Base-by-base conservation (phyloP, 2,797 vertebrate genomes). In the Luscinia megarhynchos region DNA sequence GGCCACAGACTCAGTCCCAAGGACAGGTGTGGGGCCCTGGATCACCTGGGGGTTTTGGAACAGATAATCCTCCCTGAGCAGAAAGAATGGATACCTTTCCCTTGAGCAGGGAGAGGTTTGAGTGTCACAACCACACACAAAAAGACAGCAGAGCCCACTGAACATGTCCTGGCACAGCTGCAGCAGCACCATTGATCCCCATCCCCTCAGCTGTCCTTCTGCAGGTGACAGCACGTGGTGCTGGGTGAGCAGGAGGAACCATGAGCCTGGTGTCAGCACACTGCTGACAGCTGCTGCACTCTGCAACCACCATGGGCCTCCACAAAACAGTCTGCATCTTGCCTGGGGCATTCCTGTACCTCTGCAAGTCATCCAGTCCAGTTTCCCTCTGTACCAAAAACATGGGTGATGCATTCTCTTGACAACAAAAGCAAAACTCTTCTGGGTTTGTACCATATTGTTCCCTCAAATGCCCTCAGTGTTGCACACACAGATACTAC, bases 201-300 rank as follows among this genome's bases (percentile, higher is more conserved):
- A 9, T 45, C 8, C 0, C 53, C 57, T 59, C 5, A 0, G 61
- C 73, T 23, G 45, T 50, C 36, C 57, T 4, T 0, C 15, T 82
- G 74, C 85, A 75, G 87, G 38, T 10, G 55, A 36, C 6, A 4
- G 22, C 45, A 11, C 0, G 0, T 26, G 53, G n/a, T 2, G 6
- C 23, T 3, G 6, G 9, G 36, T 0, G 13, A 36, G 80, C 74
- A 69, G 80, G 41, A 67, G 59, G n/a, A 43, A 5, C n/a, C 12
- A 4, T 4, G 3, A 17, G 7, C 21, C 51, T 2, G 3, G 6
- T 34, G 34, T 6, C 5, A 41, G 4, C 19, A 1, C 6, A 1
- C 34, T 20, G 32, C 63, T 27, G 41, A 2, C 41, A 27, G 45
- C 18, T 50, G 45, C 80, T 27, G 53, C 29, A 14, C 24, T 3